A percentile compares a stretch with the other conserved stretches of the same genome.
Evolutionary conservation across 2,888 invertebrate species (phyloP).

Genomic region (Scotopteryx bipunctaria): DNA sequence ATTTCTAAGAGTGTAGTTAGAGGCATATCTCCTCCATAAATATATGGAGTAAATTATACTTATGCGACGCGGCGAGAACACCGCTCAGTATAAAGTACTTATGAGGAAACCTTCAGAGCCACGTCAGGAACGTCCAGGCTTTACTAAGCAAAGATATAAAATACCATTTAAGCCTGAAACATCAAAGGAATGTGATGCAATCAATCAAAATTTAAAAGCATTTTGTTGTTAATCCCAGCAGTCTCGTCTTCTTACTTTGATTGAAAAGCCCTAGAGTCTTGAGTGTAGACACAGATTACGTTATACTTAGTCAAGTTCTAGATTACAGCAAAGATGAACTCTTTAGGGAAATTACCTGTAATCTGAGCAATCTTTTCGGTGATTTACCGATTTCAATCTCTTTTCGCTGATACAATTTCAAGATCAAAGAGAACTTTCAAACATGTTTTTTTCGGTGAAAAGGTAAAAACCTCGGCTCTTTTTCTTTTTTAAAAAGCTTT

Average conservation of each 20-base stretch:
- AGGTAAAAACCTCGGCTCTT: too few relatives aligned
- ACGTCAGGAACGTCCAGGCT: too few relatives aligned
- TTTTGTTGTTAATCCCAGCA: conserved; percentile 18
- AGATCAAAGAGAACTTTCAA: background rate
- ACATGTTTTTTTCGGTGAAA: background rate
- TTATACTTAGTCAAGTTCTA: conserved; percentile 20
- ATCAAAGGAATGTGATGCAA: conserved; percentile 12
- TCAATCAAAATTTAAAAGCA: conserved; percentile 15
- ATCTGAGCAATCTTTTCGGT: conserved; percentile 27
- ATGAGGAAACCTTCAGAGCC: too few relatives aligned
- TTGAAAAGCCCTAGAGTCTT: conserved; percentile 18
- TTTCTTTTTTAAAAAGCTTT: too few relatives aligned
- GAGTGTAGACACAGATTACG: conserved; percentile 15
- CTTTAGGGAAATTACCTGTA: conserved; percentile 36
- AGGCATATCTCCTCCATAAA: background rate
- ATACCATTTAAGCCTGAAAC: background rate
- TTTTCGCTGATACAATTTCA: conserved; percentile 12
- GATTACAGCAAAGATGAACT: conserved; percentile 24
- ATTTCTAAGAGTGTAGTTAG: background rate
- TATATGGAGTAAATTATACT: too few relatives aligned
- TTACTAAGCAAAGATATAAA: background rate
- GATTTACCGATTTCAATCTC: conserved; percentile 22
- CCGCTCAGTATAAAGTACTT: too few relatives aligned
- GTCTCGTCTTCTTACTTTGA: conserved; percentile 18
- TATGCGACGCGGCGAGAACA: too few relatives aligned